These are phyloP conservation scores for Creontiades dilutus DNA, from an alignment of 2,888 invertebrate genomes.

Conservation along the genomic window DNA sequence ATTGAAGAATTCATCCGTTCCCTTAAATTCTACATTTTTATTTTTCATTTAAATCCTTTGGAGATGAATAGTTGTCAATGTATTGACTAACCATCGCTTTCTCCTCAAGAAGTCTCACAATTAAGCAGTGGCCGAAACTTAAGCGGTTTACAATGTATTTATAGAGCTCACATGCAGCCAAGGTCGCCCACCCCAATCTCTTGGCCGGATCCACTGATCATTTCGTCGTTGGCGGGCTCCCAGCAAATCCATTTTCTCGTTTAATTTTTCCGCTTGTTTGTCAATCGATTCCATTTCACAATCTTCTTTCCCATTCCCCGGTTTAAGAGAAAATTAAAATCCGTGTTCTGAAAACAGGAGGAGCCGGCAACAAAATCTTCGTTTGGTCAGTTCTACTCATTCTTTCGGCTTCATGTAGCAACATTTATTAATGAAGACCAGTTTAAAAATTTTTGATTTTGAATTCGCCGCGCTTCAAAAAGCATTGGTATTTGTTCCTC, in stretches of 20 bases:
- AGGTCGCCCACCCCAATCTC: constrained; percentile 47
- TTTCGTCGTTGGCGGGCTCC: constrained; percentile 33
- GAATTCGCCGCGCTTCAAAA: too few relatives aligned
- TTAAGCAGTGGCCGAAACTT: not conserved
- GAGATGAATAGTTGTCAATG: too few relatives aligned
- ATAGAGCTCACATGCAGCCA: constrained; percentile 29
- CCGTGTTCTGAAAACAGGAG: not conserved
- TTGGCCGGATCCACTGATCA: constrained; percentile 47
- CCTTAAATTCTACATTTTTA: too few relatives aligned
- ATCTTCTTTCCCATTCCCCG: not conserved
- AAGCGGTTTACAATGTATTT: constrained; percentile 34
- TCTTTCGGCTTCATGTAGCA: too few relatives aligned
- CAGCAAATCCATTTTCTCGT: constrained; percentile 44
- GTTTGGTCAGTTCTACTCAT: too few relatives aligned
- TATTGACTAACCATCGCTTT: too few relatives aligned
- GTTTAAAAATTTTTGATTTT: too few relatives aligned
- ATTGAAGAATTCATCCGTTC: too few relatives aligned
- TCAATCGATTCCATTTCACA: constrained; percentile 8
- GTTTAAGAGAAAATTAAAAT: not conserved
- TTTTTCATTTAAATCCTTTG: too few relatives aligned
- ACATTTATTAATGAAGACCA: too few relatives aligned
- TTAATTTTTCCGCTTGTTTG: constrained; percentile 30
- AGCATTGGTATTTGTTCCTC: too few relatives aligned
- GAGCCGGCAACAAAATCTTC: not conserved
- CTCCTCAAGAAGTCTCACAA: not conserved